Evolutionary conservation across 2,888 invertebrate genomes (phyloP).

Genomic region (Byasa hedistus): DNA sequence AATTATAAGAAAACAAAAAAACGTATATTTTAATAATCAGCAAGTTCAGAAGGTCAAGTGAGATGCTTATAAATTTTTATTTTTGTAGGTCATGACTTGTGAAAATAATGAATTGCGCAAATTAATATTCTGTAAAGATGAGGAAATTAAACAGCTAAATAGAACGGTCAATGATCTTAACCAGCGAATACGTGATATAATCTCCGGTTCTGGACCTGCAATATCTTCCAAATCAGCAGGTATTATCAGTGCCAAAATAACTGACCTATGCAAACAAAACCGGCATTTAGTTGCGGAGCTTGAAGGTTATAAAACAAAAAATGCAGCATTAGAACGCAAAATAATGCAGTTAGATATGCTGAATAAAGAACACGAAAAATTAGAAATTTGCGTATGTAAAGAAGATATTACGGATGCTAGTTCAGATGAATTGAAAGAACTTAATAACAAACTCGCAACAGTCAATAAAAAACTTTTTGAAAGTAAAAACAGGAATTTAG

Average conservation of each 20-base stretch:
- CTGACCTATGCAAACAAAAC: constrained; percentile 83
- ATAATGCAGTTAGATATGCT: constrained; percentile 67
- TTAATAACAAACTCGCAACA: constrained; percentile 80
- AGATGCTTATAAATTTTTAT: too few species aligned
- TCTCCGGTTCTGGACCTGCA: constrained; percentile 67
- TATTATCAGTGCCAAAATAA: constrained; percentile 82
- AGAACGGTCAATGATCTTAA: constrained; percentile 66
- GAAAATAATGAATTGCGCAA: constrained; percentile 79
- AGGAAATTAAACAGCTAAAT: constrained; percentile 65
- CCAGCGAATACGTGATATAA: constrained; percentile 74
- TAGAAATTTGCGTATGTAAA: constrained; percentile 63
- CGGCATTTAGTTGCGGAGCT: constrained; percentile 82
- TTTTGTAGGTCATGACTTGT: constrained; percentile 70
- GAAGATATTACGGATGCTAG: constrained; percentile 66
- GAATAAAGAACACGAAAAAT: constrained; percentile 58
- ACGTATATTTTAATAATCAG: too few species aligned
- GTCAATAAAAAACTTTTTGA: constrained; percentile 84
- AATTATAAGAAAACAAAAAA: too few species aligned
- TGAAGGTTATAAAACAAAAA: constrained; percentile 80
- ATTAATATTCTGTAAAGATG: constrained; percentile 70
- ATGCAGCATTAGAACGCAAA: constrained; percentile 74
- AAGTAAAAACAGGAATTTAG: constrained; percentile 83
- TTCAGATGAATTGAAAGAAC: constrained; percentile 77
- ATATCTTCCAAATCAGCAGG: constrained; percentile 76
- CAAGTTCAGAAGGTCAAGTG: too few species aligned